A percentile compares a stretch with the other conserved stretches of the same genome.
Conservation (phyloP, 2,888 invertebrate genomes). For the Helicoverpa assulta region DNA sequence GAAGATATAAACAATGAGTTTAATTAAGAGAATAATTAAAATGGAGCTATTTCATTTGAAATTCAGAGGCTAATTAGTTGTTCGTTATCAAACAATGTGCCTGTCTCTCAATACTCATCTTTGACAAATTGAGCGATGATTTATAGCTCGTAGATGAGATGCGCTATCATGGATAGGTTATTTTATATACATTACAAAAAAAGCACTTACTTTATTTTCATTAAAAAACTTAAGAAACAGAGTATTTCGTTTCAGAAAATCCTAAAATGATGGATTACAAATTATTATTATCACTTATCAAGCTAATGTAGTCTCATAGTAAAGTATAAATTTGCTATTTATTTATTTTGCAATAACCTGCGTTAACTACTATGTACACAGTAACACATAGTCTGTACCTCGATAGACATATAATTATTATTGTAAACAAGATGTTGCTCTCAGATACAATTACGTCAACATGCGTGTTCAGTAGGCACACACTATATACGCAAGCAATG, state of each 20-base stretch:
- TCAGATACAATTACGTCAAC: not conserved
- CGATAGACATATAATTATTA: not conserved
- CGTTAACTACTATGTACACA: too few species aligned
- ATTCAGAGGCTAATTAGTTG: not conserved
- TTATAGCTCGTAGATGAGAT: too few species aligned
- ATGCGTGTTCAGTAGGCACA: not conserved
- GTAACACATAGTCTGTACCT: not conserved
- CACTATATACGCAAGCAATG: not conserved
- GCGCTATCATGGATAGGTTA: not conserved
- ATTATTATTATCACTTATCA: too few species aligned
- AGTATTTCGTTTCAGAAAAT: too few species aligned
- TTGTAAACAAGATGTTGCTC: not conserved
- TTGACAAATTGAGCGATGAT: not conserved
- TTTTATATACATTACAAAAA: too few species aligned
- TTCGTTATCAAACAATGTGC: not conserved
- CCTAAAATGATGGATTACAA: too few species aligned
- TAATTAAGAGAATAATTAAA: conserved; percentile 6
- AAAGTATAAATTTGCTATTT: too few species aligned
- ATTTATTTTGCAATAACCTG: too few species aligned
- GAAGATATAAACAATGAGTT: not conserved
- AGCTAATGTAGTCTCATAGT: too few species aligned
- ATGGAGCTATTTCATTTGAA: not conserved
- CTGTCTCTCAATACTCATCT: not conserved
- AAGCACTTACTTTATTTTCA: too few species aligned
- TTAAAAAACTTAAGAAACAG: too few species aligned